Percentiles rank a stretch among this genome's conserved stretches.
Evolutionary conservation across 2,797 vertebrate genomes (phyloP).

Genomic region (Chrysocyon brachyurus): DNA sequence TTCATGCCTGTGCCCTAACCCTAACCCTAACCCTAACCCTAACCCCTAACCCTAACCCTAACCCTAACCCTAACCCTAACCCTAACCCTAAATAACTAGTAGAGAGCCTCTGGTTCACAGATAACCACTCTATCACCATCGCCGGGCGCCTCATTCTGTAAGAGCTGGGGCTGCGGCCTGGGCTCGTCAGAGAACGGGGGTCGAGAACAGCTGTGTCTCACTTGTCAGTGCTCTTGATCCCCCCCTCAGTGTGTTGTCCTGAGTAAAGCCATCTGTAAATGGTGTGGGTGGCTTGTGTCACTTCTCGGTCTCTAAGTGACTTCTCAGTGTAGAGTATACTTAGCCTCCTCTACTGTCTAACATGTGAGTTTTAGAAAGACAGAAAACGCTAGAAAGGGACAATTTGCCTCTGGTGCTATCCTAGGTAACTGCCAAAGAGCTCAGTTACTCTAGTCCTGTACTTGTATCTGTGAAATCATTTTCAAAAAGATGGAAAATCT

Average conservation of each 20-base stretch:
- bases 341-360: neutral
- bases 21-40: too few species aligned
- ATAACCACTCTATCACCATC: neutral
- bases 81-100: neutral
- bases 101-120: neutral
- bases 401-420: neutral
- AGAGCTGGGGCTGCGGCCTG: neutral
- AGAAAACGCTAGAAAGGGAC: neutral
- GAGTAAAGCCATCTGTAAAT: neutral
- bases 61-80: too few species aligned
- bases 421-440: neutral
- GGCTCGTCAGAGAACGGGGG: neutral
- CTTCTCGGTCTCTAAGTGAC: neutral
- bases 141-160: neutral
- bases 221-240: accelerated
- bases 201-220: accelerated
- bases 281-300: neutral
- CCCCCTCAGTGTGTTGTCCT: neutral
- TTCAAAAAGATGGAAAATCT: neutral
- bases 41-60: too few species aligned
- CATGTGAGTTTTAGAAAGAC: neutral
- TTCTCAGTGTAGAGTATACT: neutral
- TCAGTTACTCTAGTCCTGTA: neutral
- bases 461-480: neutral
- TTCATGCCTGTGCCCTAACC: neutral